Evolutionary conservation across 2,113 vertebrate species (phyloP), one percentile per base, ranked within the genome.

Genomic region (Australoheros scitulus): DNA sequence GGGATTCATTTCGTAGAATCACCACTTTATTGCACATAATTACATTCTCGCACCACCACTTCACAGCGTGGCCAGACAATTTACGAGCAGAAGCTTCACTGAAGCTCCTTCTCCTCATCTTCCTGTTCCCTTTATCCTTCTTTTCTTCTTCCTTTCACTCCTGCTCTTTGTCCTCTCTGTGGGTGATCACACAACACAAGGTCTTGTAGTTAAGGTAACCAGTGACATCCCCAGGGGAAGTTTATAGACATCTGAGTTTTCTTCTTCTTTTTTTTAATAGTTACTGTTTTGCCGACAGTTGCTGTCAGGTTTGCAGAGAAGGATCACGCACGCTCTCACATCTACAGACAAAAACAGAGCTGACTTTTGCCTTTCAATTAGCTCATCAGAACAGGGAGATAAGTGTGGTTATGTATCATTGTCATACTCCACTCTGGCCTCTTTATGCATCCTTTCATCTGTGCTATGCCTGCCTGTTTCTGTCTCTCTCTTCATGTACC

Each of bases 201-300:
- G 95, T 97, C 87, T 96, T 96, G 88, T 97, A 96, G 79, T 97
- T 95, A 87, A 96, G 89, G 91, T 97, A 96, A 88, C 96, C 95
- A 0, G 95, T 91, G 32, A 96, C 86, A 7, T 97, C 96, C 1
- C 29, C 95, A 95, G 5, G 96, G 96, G 82, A 96, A 96, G 86
- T 96, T 96, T 1, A 93, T 80, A 0, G 96, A 97, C 96, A 97
- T 97, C 93, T 96, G 95, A 11, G 96, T 95, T 0, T 97, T 56
- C 96, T 77, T 26, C 7, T 60, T 60, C 18, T 47, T 76, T 47
- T 10, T 56, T 50, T 52, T 61, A 29, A 14, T 47, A 34, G 65
- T n/a, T 43, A 61, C 17, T 2, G 11, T 52, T 50, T 61, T 61
- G 59, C 47, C 29, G 50, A 55, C 22, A n/a, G 34, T 83, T 55